Evolutionary conservation across 2,797 vertebrate species (phyloP), one percentile per base, ranked within the genome.

Genomic region (Phrynocephalus forsythii): DNA sequence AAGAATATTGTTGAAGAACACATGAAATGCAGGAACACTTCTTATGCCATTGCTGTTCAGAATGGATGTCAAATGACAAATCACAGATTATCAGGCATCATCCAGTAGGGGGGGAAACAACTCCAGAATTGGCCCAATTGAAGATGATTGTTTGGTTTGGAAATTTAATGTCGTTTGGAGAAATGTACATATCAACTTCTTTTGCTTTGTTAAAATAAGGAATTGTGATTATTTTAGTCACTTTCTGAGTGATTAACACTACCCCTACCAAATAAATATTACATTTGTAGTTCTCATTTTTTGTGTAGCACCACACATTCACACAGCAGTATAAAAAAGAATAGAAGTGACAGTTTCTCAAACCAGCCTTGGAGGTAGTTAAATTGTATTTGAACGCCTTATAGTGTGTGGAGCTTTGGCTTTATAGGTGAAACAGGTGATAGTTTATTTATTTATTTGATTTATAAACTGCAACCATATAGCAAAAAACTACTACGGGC

Each of bases 41-140:
- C 95, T 88, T 82, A 86, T 95, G 93, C 93, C 91, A 87, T 79
- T 91, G 84, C 82, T 84, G 77, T 92, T 95, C 89, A 95, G 60
- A 73, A 69, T 89, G 78, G 76, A 6, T 66, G 16, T 83, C 28
- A 84, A 87, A 79, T 91, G 30, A 44, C 79, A 76, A 78, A 91
- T 89, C 95, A 94, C 91, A 84, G 94, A 79, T 86, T 94, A 93
- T 93, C 92, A 95, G 52, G 1, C 0, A 91, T 92, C 85, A 92
- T 92, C 15, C 20, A 63, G 83, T 92, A 68, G 87, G 90, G 84
- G 84, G 52, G 15, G 38, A 56, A 84, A 75, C 66, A 89, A 52
- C 5, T 38, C 80, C n/a, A 94, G 92, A 84, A 93, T 93, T 93
- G 90, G 87, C 88, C 87, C 88, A 95, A 93, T 96, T 95, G 95